phyloP scores from a whole-genome alignment of 1,140 invertebrate species.

The Babylonia areolata region DNA sequence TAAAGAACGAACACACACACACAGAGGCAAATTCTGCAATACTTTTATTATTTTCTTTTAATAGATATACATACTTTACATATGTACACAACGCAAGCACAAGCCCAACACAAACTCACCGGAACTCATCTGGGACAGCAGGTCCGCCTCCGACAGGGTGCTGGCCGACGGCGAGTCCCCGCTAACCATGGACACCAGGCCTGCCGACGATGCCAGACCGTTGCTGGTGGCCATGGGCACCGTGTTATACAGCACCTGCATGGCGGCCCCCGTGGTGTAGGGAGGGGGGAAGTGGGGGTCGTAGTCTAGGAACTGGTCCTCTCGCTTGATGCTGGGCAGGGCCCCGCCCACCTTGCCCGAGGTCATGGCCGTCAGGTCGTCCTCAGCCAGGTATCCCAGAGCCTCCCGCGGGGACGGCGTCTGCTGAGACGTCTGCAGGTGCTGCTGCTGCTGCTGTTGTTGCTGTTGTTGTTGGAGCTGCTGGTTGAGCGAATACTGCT shows the following conservation, averaged over 20 bases:
- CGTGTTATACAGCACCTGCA: constrained; percentile 32
- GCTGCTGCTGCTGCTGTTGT: constrained; percentile 25
- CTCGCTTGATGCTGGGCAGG: constrained; percentile 27
- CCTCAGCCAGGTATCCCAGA: constrained; percentile 12
- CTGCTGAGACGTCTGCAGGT: background rate
- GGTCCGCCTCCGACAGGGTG: constrained; percentile 24
- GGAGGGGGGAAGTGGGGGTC: background rate
- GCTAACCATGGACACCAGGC: constrained; percentile 25
- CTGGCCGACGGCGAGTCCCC: background rate
- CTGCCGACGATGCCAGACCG: background rate
- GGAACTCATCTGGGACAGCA: constrained; percentile 31
- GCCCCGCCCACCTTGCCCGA: background rate
- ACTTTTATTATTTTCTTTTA: too few relatives aligned
- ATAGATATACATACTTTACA: too few relatives aligned
- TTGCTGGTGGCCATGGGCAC: constrained; percentile 27
- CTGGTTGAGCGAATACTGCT: constrained; percentile 12
- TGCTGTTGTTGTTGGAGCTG: constrained; percentile 8
- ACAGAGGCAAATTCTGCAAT: too few relatives aligned
- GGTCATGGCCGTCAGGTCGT: constrained; percentile 26
- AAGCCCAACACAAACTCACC: too few relatives aligned
- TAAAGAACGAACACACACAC: too few relatives aligned
- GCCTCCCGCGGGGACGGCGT: background rate
- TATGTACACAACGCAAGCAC: too few relatives aligned
- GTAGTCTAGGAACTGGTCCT: constrained; percentile 35
- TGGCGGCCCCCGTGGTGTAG: background rate